These are phyloP conservation scores for Knipowitschia caucasica DNA, from an alignment of 2,797 vertebrate species.

Conservation along the genomic window DNA sequence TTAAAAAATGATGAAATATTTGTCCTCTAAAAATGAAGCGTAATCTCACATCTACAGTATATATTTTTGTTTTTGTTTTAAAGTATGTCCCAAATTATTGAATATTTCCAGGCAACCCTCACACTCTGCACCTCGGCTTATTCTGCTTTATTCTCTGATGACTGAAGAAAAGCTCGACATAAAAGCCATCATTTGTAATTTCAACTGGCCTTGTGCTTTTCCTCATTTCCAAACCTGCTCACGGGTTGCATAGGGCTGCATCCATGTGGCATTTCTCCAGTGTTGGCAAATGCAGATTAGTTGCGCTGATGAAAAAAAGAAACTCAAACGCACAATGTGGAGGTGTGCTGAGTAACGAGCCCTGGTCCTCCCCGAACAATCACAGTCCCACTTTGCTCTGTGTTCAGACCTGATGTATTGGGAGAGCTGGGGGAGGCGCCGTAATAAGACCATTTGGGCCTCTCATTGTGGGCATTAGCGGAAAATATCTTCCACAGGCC, in stretches of 20 bases:
- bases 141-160: background rate
- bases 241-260: slow-evolving; percentile 18
- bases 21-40: too few species aligned
- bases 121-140: too few species aligned
- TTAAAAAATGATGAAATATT: too few species aligned
- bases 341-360: slow-evolving; percentile 77
- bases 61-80: too few species aligned
- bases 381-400: slow-evolving; percentile 72
- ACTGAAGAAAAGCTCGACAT: background rate
- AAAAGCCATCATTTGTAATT: background rate
- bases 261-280: background rate
- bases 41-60: too few species aligned
- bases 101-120: too few species aligned
- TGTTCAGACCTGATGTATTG: slow-evolving; percentile 77
- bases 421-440: slow-evolving; percentile 71
- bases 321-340: slow-evolving; percentile 34
- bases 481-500: slow-evolving; percentile 75
- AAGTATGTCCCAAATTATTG: too few species aligned
- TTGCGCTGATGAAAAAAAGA: slow-evolving; percentile 31
- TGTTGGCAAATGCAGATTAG: slow-evolving; percentile 25
- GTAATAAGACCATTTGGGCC: slow-evolving; percentile 81
- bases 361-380: slow-evolving; percentile 79
- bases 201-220: background rate
- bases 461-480: slow-evolving; percentile 76
- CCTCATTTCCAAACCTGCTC: slow-evolving; percentile 6